Base-by-base conservation (phyloP, 53 echinoderm and acorn worm species). In the Astropecten irregularis region DNA sequence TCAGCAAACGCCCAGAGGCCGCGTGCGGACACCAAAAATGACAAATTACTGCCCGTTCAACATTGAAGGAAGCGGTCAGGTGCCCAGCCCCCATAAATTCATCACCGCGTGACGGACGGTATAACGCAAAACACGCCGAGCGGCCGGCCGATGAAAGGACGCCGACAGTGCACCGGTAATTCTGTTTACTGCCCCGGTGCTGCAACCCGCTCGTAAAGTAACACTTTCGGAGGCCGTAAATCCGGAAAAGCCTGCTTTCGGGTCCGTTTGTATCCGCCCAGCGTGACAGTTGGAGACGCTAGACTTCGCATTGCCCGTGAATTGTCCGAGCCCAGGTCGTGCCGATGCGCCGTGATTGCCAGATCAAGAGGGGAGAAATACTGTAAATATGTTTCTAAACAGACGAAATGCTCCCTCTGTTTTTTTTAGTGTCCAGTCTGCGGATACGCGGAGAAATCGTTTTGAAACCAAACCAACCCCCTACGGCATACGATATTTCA, bases 141-240 rank as follows among this genome's bases (percentile, higher is more conserved):
- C 31, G 49, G 44, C 32, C 60, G 46, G 15, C 11, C 48, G 79
- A 79, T 79, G 62, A 79, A 79, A 79, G 79, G 39, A 31, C 61
- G 79, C 79, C 79, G 79, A 62, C 60, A 39, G 79, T 30, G 62
- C 79, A 79, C 79, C 79, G 60, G 79, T 79, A 79, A 79, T 79
- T 79, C 47, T 79, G 79, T 79, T 79, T 79, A 79, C 79, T 60
- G 79, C 61, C 79, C 73, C 73, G 79, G 62, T 79, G 79, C 61
- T 61, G 61, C 79, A 79, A 79, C 79, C 47, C 61, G 79, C 38
- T 79, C 79, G 62, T 79, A 79, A 79, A 79, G 61, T 79, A 79
- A 79, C 79, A 79, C 79, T 79, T 61, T 79, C 40, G 42, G 62
- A 8, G 68, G 47, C 60, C 60, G 79, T 79, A 79, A 79, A 79